Evolutionary conservation across 2,113 vertebrate species (phyloP).

Genomic region (Psittacula cyanocephala): DNA sequence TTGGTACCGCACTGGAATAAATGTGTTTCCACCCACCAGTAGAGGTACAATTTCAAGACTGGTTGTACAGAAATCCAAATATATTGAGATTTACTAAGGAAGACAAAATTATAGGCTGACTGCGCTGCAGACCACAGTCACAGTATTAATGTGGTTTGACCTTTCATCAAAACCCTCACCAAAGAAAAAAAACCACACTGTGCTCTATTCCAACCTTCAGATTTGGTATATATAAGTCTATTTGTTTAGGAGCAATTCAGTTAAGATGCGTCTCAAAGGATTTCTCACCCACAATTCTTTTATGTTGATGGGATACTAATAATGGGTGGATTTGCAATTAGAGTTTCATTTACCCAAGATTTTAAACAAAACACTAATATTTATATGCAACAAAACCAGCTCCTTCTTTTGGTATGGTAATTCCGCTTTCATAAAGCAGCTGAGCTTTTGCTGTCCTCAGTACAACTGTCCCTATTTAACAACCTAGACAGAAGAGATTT

Average conservation of each 20-base stretch:
- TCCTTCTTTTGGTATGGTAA: conserved; percentile 1
- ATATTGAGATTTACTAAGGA: background rate
- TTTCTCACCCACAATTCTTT: background rate
- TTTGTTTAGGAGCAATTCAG: background rate
- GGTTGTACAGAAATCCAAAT: background rate
- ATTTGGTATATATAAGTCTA: conserved; percentile 12
- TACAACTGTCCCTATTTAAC: conserved; percentile 15
- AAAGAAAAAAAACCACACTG: background rate
- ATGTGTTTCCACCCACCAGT: background rate
- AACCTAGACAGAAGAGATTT: conserved; percentile 5
- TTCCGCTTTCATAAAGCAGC: background rate
- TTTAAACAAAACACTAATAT: conserved; percentile 43
- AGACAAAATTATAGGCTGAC: background rate
- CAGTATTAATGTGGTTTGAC: background rate
- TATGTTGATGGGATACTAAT: conserved; percentile 11
- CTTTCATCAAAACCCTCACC: background rate
- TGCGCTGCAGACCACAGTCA: background rate
- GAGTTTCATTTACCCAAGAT: conserved; percentile 28
- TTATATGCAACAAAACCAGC: background rate
- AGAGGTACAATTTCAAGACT: background rate
- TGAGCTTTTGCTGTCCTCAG: background rate
- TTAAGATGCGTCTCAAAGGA: conserved; percentile 17
- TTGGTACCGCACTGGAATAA: background rate
- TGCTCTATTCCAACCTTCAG: conserved; percentile 6
- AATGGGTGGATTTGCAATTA: conserved; percentile 39